Evolutionary conservation across 2,797 vertebrate genomes (phyloP), one percentile per base, ranked within the genome.

Genomic region (Alosa sapidissima): DNA sequence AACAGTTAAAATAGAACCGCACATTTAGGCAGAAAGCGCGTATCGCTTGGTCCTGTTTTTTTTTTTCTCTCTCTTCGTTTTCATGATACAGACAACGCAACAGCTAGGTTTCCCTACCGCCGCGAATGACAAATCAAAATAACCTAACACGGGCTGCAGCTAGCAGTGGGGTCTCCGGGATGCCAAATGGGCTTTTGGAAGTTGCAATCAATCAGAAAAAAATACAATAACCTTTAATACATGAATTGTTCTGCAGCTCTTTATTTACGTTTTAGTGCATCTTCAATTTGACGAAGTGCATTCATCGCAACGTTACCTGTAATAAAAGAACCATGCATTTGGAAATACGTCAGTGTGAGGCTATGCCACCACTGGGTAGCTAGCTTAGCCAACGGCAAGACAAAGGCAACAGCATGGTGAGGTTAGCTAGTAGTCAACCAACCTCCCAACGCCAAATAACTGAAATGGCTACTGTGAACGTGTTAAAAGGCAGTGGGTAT

Each of bases 391-490:
- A 41, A 75, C 68, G 68, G 68, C 68, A 13, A 75, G 68, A 75
- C 68, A 75, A 75, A 75, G 72, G 82, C 65, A 82, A 16, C 52
- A 52, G 81, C 81, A 52, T 52, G 81, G 54, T 51, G 49, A 81
- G 60, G 21, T 85, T 85, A 84, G 83, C 85, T 87, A 81, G 86
- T 83, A 88, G 85, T 89, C 89, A 92, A 92, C 92, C 88, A 89
- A 88, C 84, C 11, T 68, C 84, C 83, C 68, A 88, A 89, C 91
- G 89, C 90, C 84, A 85, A 83, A 82, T 75, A 65, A 82, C 68
- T 36, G 68, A n/a, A 49, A 75, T 75, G 68, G 68, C 68, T 75
- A 75, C 68, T 41, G 16, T 19, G 68, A 45, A 45, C 13, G 68
- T 36, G 68, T 75, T 75, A 41, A 0, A 41, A 19, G 68, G 68